Base-by-base conservation (phyloP, 2,888 invertebrate genomes). In the Laspeyria flexula region DNA sequence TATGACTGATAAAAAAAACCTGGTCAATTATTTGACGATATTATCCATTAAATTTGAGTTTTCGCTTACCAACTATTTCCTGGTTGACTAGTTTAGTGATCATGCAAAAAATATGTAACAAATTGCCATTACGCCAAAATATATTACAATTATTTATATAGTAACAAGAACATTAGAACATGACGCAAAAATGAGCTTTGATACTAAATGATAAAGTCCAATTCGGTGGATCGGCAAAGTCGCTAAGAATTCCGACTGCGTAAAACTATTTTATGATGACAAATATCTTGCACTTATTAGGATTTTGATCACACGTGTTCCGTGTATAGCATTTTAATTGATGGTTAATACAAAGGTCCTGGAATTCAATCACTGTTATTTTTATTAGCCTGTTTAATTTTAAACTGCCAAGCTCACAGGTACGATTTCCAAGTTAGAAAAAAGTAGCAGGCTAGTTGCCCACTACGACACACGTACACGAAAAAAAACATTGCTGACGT, bases 51-150 rank as follows among this genome's bases (percentile, higher is more conserved):
- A 58, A 56, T 46, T 48, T 31, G 55, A 29, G 50, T 62, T 58
- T 58, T 54, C 9, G 30, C 34, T 12, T 21, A 16, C 13, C 41
- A 35, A 43, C 16, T 45, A 53, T 43, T 65, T 70, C 71, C 70
- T 58, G 71, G 42, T 71, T 46, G 59, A 68, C 70, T 39, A 52
- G 53, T 63, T 61, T 49, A 18, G 18, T 43, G 10, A 43, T 47
- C 23, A 31, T 49, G 29, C 41, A 66, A 58, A 66, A 63, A 57
- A 40, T 35, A 12, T 6, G n/a, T 49, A 37, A 53, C 49, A 55
- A 54, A 61, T 52, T 33, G 34, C 45, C n/a, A 21, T 51, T 56
- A 57, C 44, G 51, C 45, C 27, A 56, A 67, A 55, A 58, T 64
- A 56, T 45, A 41, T 55, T 27, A 56, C 27, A 15, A 37, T 21